These are phyloP conservation scores for Tychaedon coryphoeus DNA, from an alignment of 2,113 vertebrate genomes.

Conservation along the genomic window DNA sequence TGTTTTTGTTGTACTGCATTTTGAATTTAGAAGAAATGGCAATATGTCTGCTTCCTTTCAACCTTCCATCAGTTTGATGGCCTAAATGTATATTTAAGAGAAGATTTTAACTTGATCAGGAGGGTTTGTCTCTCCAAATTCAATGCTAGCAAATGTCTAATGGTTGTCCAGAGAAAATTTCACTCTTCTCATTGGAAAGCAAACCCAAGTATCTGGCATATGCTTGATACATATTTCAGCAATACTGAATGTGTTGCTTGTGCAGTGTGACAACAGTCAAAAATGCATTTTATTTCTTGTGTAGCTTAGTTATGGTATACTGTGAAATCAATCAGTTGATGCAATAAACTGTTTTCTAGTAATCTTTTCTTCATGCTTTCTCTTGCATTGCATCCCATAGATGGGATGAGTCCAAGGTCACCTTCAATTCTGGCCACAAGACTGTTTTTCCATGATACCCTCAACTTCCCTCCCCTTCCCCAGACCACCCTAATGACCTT, in stretches of 20 bases:
- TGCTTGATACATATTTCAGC: neutral
- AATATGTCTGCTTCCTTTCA: neutral
- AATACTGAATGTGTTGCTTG: neutral
- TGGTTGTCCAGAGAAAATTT: neutral
- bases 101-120: neutral
- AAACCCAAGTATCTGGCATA: neutral
- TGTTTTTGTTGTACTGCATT: neutral
- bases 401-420: neutral
- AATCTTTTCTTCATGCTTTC: neutral
- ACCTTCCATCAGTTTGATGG: neutral
- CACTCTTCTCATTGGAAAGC: neutral
- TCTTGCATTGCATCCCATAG: neutral
- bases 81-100: neutral
- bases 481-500: rapidly evolving
- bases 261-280: neutral
- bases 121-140: neutral
- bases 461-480: neutral
- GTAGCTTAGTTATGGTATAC: neutral
- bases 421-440: neutral
- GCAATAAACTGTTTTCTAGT: neutral
- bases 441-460: neutral
- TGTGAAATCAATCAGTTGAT: neutral
- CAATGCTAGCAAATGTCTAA: neutral
- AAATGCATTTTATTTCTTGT: neutral
- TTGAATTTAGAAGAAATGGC: neutral